Conservation (phyloP, 2,888 invertebrate genomes). For the Caradrina clavipalpis region DNA sequence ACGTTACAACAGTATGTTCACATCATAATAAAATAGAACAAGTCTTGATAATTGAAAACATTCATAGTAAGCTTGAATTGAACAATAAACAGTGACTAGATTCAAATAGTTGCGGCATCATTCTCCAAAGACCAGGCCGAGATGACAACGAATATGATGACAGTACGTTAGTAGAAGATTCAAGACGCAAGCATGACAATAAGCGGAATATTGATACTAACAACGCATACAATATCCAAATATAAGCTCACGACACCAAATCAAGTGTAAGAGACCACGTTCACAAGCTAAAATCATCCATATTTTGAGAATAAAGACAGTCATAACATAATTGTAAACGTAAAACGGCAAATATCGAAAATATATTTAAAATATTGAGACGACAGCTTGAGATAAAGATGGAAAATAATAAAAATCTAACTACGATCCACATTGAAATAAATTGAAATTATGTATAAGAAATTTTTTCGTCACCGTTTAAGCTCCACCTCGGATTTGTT, state of each 20-base stretch:
- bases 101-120: conserved; percentile 44
- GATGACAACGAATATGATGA: conserved; percentile 44
- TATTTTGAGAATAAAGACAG: conserved; percentile 39
- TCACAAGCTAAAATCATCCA: conserved; percentile 59
- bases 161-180: conserved; percentile 47
- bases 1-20: conserved; percentile 81
- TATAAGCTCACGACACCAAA: conserved; percentile 60
- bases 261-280: conserved; percentile 46
- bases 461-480: conserved; percentile 64
- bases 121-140: conserved; percentile 44
- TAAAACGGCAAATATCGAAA: conserved; percentile 52
- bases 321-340: conserved; percentile 62
- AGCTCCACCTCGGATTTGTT: conserved; percentile 70
- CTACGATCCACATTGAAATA: conserved; percentile 71
- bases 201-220: conserved; percentile 61
- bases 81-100: conserved; percentile 57
- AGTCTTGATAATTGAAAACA: conserved; percentile 66
- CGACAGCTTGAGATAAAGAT: conserved; percentile 65
- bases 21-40: conserved; percentile 69
- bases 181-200: conserved; percentile 61
- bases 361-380: conserved; percentile 57
- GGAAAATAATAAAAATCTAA: conserved; percentile 67
- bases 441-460: conserved; percentile 56
- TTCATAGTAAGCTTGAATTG: conserved; percentile 57
- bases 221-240: conserved; percentile 56